These are phyloP conservation scores for Corvus hawaiiensis DNA, from an alignment of 2,113 vertebrate species.

Conservation along the genomic window DNA sequence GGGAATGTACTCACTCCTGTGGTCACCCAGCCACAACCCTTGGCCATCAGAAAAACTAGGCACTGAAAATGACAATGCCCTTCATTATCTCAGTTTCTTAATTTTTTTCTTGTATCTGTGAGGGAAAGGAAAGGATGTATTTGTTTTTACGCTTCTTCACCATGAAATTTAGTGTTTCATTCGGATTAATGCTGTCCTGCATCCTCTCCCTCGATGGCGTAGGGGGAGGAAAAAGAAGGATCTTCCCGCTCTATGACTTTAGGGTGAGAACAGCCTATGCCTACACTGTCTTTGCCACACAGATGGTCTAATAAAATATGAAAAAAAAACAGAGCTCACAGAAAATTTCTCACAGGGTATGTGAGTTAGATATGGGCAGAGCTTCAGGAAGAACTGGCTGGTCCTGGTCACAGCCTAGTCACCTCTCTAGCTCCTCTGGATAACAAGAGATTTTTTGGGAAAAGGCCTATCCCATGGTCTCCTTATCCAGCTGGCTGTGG, in stretches of 20 bases:
- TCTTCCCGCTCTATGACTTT: not conserved
- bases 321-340: not conserved
- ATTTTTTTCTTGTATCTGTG: not conserved
- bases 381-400: not conserved
- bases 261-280: not conserved
- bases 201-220: accelerated
- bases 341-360: not conserved
- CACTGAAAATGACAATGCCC: not conserved
- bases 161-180: not conserved
- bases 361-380: not conserved
- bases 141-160: not conserved
- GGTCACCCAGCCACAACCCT: not conserved
- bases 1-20: not conserved
- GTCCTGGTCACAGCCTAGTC: not conserved
- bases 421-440: not conserved
- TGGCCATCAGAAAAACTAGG: not conserved
- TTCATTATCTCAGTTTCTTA: not conserved
- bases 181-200: not conserved
- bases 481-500: not conserved
- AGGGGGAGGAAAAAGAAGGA: not conserved
- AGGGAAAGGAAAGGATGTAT: not conserved
- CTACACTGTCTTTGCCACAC: not conserved
- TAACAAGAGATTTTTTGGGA: not conserved
- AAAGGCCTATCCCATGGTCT: not conserved
- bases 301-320: not conserved